These are phyloP conservation scores for Graptemys geographica DNA, from an alignment of 2,797 vertebrate species.

Conservation along the genomic window DNA sequence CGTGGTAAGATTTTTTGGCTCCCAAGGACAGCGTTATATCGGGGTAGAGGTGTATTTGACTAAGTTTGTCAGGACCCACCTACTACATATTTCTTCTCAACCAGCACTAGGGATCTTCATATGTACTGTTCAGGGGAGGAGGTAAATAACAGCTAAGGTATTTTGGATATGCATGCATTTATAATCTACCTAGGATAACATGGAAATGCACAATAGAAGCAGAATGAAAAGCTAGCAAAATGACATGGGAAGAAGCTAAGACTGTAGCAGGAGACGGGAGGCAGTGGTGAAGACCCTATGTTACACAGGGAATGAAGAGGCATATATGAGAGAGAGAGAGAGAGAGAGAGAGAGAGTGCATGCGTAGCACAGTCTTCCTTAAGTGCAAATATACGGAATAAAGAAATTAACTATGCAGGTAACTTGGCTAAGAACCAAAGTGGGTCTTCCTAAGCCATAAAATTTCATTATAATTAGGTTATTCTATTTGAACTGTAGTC, in stretches of 20 bases:
- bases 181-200: too few species aligned
- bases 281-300: background rate
- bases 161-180: background rate
- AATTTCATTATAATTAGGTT: background rate
- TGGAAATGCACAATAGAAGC: too few species aligned
- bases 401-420: background rate
- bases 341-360: too few species aligned
- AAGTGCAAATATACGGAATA: background rate
- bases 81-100: background rate
- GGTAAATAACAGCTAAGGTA: background rate
- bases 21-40: too few species aligned
- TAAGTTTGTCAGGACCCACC: too few species aligned
- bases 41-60: too few species aligned
- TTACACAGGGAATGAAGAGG: background rate
- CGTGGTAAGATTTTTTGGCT: too few species aligned
- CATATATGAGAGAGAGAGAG: background rate
- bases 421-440: background rate
- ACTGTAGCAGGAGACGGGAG: too few species aligned
- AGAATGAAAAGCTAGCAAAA: too few species aligned
- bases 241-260: too few species aligned
- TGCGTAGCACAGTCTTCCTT: background rate
- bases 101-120: background rate
- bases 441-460: background rate
- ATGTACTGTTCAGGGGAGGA: background rate
- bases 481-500: background rate